Conservation (phyloP, 2,888 invertebrate species). For the Pelosia muscerda region DNA sequence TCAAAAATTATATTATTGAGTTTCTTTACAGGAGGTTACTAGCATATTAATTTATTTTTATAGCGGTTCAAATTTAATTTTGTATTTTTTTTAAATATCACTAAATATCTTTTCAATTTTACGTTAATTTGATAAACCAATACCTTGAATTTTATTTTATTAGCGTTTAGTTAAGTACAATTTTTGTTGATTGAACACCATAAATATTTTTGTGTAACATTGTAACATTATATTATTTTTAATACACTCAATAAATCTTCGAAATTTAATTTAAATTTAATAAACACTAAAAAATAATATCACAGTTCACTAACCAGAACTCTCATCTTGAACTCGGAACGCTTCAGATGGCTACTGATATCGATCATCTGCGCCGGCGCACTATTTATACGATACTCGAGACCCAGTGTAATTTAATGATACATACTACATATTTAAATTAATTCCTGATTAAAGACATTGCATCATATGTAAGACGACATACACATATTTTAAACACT, state of each 20-base stretch:
- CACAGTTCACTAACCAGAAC: slow-evolving; percentile 67
- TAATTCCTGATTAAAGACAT: slow-evolving; percentile 11
- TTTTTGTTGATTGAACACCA: too few relatives aligned
- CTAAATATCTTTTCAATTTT: not conserved
- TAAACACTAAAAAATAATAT: slow-evolving; percentile 1
- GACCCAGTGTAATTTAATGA: slow-evolving; percentile 7
- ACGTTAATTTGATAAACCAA: too few relatives aligned
- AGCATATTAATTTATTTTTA: too few relatives aligned
- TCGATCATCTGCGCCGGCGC: slow-evolving; percentile 57
- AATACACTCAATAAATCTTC: not conserved
- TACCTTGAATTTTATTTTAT: not conserved
- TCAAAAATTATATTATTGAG: too few relatives aligned
- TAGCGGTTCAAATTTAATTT: not conserved
- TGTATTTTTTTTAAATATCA: not conserved
- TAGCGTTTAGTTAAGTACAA: not conserved
- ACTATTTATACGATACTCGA: slow-evolving; percentile 71
- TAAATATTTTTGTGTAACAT: not conserved
- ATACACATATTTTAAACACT: not conserved
- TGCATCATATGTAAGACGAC: not conserved
- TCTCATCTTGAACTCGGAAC: slow-evolving; percentile 75
- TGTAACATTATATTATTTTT: not conserved
- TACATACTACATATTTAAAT: slow-evolving; percentile 11
- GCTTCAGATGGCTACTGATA: slow-evolving; percentile 76
- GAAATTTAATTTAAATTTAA: not conserved
- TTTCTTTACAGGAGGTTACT: too few relatives aligned